A percentile compares a stretch with the other conserved stretches of the same genome.
phyloP scores from a whole-genome alignment of 2,113 vertebrate species.

The Ptilorrhoa leucosticta region DNA sequence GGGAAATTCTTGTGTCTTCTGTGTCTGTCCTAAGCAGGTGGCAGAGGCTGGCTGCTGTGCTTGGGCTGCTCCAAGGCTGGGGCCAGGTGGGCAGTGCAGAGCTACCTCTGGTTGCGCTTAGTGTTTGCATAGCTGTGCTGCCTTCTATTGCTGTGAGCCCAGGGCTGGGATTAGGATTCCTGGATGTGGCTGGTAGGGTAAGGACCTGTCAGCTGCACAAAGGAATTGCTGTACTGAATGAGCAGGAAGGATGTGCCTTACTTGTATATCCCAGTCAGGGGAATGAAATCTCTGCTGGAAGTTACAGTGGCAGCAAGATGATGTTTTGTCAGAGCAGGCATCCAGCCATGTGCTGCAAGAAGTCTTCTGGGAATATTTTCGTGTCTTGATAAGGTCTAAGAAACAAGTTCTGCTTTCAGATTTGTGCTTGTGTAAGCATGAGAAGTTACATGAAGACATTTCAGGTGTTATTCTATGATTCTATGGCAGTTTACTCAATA shows the following conservation, averaged over 20 bases:
- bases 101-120: rapidly evolving
- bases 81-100: background rate
- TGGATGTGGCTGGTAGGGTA: rapidly evolving
- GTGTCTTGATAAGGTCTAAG: background rate
- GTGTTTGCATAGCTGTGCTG: background rate
- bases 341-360: background rate
- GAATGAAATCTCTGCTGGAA: background rate
- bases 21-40: background rate
- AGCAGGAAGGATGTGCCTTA: background rate
- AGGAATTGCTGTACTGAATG: background rate
- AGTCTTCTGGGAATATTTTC: background rate
- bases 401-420: background rate
- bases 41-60: background rate
- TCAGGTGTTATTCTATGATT: background rate
- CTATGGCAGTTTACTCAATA: background rate
- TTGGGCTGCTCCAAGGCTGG: background rate
- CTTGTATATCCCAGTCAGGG: background rate
- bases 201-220: background rate
- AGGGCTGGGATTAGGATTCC: background rate
- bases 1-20: background rate
- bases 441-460: background rate
- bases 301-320: background rate
- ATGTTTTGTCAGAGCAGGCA: background rate
- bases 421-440: background rate
- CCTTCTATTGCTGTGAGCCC: background rate